Conservation (phyloP, 2,888 invertebrate genomes). For the Heliconius cydno region DNA sequence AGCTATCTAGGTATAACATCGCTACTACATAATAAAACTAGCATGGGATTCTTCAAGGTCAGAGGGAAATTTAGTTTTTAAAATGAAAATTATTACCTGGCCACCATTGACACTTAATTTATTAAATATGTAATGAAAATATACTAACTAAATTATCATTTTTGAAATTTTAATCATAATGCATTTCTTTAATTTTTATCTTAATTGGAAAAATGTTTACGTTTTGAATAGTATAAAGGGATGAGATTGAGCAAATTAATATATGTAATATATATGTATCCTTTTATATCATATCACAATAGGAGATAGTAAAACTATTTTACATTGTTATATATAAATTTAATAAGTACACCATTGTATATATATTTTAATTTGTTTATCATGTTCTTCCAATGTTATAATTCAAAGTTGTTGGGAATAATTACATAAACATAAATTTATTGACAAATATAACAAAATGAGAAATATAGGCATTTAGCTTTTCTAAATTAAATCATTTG, state of each 20-base stretch:
- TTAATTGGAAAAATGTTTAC: not conserved
- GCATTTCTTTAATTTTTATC: not conserved
- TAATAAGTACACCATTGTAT: not conserved
- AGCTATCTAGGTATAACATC: conserved; percentile 92
- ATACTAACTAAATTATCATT: not conserved
- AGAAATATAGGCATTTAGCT: not conserved
- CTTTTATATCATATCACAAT: not conserved
- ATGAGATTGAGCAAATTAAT: too few species aligned
- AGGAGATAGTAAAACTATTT: not conserved
- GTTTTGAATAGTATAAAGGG: not conserved
- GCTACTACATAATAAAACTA: conserved; percentile 91
- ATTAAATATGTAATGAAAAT: not conserved
- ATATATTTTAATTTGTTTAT: not conserved
- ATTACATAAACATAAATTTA: not conserved
- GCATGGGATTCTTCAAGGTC: conserved; percentile 93
- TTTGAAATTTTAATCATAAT: not conserved
- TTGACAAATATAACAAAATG: not conserved
- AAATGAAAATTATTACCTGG: conserved; percentile 46
- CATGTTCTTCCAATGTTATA: not conserved
- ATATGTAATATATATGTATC: too few species aligned
- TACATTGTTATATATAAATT: not conserved
- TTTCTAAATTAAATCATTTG: not conserved
- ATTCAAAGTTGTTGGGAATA: not conserved
- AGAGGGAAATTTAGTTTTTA: conserved; percentile 93
- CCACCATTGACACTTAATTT: conserved; percentile 8